Evolutionary conservation across 2,888 invertebrate genomes (phyloP).

Genomic region (Chrysopilus asiliformis): DNA sequence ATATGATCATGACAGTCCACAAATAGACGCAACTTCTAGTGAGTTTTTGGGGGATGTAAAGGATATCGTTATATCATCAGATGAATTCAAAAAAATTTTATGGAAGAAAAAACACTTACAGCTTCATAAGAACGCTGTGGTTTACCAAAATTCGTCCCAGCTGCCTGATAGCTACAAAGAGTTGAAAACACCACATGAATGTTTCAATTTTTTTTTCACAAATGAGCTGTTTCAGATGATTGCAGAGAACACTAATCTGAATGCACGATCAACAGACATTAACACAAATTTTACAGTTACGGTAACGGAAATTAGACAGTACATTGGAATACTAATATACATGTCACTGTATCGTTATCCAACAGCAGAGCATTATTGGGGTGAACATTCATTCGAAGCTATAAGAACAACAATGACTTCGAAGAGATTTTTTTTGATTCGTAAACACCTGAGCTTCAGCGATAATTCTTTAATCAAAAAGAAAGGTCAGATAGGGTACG

Average conservation of each 20-base stretch:
- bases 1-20: not conserved
- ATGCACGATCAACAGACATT: constrained; percentile 11
- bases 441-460: constrained; percentile 15
- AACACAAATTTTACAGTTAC: constrained; percentile 13
- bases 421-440: constrained; percentile 14
- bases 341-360: constrained; percentile 14
- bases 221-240: not conserved
- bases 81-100: not conserved
- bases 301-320: constrained; percentile 11
- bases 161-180: no score
- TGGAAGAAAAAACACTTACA: not conserved
- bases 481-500: constrained; percentile 14
- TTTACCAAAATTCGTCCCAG: not conserved
- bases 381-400: constrained; percentile 13
- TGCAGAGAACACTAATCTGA: constrained; percentile 12
- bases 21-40: not conserved
- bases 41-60: not conserved
- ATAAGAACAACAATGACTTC: constrained; percentile 13
- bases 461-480: constrained; percentile 14
- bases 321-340: constrained; percentile 13
- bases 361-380: constrained; percentile 14
- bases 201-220: not conserved
- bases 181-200: not conserved
- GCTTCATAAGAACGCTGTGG: not conserved
- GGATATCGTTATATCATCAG: not conserved